Conservation (phyloP, 92 coral and sea anemone species). For the Umimayanthus chanpuru region DNA sequence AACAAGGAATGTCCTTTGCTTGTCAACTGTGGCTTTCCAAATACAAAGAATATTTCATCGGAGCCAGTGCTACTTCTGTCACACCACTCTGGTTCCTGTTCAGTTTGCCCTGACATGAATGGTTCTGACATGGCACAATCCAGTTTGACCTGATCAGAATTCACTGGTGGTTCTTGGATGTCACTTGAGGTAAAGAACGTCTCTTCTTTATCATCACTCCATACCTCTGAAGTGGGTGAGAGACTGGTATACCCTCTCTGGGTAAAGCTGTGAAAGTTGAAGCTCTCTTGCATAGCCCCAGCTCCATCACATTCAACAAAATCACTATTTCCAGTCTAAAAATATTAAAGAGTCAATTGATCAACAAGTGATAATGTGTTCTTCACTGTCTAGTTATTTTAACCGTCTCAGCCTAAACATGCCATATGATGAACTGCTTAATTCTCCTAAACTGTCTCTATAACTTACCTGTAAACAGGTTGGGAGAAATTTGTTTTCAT, state of each 20-base stretch:
- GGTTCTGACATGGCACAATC: slow-evolving; percentile 17
- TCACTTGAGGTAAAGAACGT: slow-evolving; percentile 32
- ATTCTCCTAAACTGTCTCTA: too few relatives aligned
- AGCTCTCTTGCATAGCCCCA: slow-evolving; percentile 19
- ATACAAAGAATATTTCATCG: slow-evolving; percentile 81
- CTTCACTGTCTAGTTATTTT: too few relatives aligned
- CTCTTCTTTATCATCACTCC: slow-evolving; percentile 29
- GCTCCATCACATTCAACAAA: background rate
- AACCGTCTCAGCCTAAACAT: too few relatives aligned
- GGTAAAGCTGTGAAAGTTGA: slow-evolving; percentile 34
- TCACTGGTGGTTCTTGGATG: background rate
- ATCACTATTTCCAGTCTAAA: background rate
- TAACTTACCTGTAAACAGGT: too few relatives aligned
- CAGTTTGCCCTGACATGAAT: background rate
- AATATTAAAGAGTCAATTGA: too few relatives aligned
- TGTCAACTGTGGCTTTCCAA: slow-evolving; percentile 61
- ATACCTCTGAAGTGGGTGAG: slow-evolving; percentile 33
- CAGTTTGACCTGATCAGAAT: slow-evolving; percentile 20
- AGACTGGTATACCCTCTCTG: slow-evolving; percentile 40
- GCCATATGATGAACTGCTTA: too few relatives aligned
- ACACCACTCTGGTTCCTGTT: slow-evolving; percentile 59
- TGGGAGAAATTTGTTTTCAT: too few relatives aligned
- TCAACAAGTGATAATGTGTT: background rate
- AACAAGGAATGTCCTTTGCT: slow-evolving; percentile 67
- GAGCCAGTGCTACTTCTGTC: slow-evolving; percentile 64